These are phyloP conservation scores for Cheilosia urbana DNA, from an alignment of 2,888 invertebrate genomes.

Conservation along the genomic window DNA sequence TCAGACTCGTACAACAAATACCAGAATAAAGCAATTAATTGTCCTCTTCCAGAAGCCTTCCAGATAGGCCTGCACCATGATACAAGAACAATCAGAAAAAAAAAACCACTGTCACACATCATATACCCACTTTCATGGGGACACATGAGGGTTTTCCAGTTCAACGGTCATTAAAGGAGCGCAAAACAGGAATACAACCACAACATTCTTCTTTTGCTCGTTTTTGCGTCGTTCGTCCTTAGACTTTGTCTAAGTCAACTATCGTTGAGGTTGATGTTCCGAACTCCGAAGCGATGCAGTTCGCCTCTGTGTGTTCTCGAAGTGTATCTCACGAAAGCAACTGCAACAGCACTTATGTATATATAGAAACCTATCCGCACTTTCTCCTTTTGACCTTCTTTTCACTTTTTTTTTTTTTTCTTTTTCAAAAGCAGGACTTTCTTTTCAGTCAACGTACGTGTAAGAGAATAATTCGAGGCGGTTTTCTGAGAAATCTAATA, in stretches of 20 bases:
- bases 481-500: slow-evolving; percentile 45
- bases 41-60: background rate
- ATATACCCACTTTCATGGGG: background rate
- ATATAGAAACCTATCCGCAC: slow-evolving; percentile 30
- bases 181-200: slow-evolving; percentile 1
- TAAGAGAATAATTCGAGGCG: slow-evolving; percentile 14
- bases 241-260: slow-evolving; percentile 26
- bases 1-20: background rate
- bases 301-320: slow-evolving; percentile 7
- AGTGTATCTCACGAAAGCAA: slow-evolving; percentile 4
- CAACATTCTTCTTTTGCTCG: slow-evolving; percentile 1
- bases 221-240: background rate
- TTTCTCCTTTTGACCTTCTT: slow-evolving; percentile 16
- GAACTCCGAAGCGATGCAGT: slow-evolving; percentile 11
- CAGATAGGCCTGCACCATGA: slow-evolving; percentile 1
- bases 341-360: slow-evolving; percentile 13
- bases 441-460: background rate
- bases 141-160: slow-evolving; percentile 40
- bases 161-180: slow-evolving; percentile 42
- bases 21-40: slow-evolving; percentile 23
- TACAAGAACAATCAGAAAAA: background rate
- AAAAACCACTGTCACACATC: background rate
- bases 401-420: background rate
- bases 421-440: background rate
- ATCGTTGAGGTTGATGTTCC: background rate